Evolutionary conservation across 2,797 vertebrate genomes (phyloP), one percentile per base, ranked within the genome.

Genomic region (Mormyrops boulengeri): DNA sequence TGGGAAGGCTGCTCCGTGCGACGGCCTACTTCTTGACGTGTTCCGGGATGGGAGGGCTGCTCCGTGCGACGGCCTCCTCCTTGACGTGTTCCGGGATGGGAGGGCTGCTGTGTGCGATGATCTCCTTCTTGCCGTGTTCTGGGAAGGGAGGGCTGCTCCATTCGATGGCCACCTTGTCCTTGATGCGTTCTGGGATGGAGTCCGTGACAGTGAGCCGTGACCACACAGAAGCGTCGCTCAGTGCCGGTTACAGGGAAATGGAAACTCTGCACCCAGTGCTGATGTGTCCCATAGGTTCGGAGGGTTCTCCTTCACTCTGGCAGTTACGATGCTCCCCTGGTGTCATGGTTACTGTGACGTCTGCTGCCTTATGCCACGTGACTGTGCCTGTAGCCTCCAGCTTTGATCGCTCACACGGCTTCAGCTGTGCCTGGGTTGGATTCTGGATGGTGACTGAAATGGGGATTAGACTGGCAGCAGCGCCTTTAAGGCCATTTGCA

Each of bases 101-200:
- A 30, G 26, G 62, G 26, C 26, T 73, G 0, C 4, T 38, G 14
- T 0, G 0, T 41, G 4, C 0, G 14, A 77, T 0, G 34, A 0
- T 26, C 26, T 69, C 62, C 26, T 12, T 5, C 11, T 30, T 34
- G 26, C 4, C 26, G 11, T 69, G 62, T 55, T 55, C 52, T 3
- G 52, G 52, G 52, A 19, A 3, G 14, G 14, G 44, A 44, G 44
- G 44, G 44, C 44, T 44, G 4, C 44, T 44, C 44, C 44, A 5
- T 6, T 0, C 4, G 44, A 44, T 3, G 4, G 44, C 44, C 4
- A 5, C 44, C 44, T 44, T 44, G n/a, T n/a, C n/a, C 4, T 44
- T 44, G 44, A 44, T 12, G 2, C 0, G 11, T 52, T 52, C 50
- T 2, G 62, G 62, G 62, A 34, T 2, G 26, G 11, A 34, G 26